Evolutionary conservation across 1,140 invertebrate genomes (phyloP), one percentile per base, ranked within the genome.

Genomic region (Apis florea): DNA sequence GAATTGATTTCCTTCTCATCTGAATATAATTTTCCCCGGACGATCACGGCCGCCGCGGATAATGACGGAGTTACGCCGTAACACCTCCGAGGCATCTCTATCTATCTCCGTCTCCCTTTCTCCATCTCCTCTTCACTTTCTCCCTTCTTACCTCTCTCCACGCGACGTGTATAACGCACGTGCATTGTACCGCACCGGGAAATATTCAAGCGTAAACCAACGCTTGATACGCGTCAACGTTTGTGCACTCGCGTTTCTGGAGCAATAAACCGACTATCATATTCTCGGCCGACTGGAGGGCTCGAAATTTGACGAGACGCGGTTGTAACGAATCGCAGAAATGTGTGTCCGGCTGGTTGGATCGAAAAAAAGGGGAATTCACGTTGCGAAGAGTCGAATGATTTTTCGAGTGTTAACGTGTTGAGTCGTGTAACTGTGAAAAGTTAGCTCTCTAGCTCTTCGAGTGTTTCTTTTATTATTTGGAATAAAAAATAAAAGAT

Each of bases 1-100:
- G 91, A 92, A 92, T 92, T 92, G 92, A 92, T 92, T 92, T 92
- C 90, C 90, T 90, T 89, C 92, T 92, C 91, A 91, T 92, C 90
- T 92, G 90, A 92, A 92, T 92, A 92, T 92, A 92, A 92, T 92
- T 92, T 91, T 92, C 90, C 88, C 85, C 86, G 88, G 90, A 90
- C 90, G 89, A 91, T 90, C 90, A 89, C 85, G 88, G 89, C 83
- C 83, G 81, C 72, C 69, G 85, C 85, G 85, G 86, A 91, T 92
- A 92, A 92, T 92, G 89, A 92, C 90, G 90, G 86, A 92, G 91
- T 89, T 91, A 90, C 90, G 90, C 90, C 89, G 89, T 91, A 92
- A 92, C 91, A 92, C 92, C 91, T 92, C 76, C 83, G 59, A 92
- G 92, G 90, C 90, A 92, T 91, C 88, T 71, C 66, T 53, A 19